Evolutionary conservation across 1,140 invertebrate species (phyloP).

Genomic region (Thereuonema tuberculata): DNA sequence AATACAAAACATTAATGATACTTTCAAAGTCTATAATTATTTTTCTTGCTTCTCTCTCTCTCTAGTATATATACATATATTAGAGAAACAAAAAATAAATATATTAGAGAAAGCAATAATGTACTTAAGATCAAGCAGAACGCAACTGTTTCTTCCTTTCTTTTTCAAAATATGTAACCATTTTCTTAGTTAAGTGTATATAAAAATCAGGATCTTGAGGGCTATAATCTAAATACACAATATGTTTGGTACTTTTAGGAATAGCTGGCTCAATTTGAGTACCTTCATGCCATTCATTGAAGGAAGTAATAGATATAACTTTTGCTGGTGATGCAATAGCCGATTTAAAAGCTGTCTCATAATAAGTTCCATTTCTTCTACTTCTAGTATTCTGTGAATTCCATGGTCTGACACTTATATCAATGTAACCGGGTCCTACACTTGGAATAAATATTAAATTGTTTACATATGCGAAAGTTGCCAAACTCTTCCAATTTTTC

Average conservation of each 20-base stretch:
- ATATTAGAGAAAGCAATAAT: no score
- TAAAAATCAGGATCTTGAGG: constrained; percentile 26
- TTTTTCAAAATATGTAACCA: no score
- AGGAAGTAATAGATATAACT: constrained; percentile 36
- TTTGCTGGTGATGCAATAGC: constrained; percentile 26
- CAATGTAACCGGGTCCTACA: constrained; percentile 38
- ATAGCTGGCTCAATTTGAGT: constrained; percentile 38
- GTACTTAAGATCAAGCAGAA: no score
- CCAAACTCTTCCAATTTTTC: constrained; percentile 32
- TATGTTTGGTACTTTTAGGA: constrained; percentile 16
- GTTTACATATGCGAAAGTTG: constrained; percentile 25
- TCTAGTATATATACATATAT: no score
- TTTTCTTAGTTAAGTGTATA: constrained; percentile 24
- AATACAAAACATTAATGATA: no score
- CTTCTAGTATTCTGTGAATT: constrained; percentile 30
- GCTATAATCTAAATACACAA: constrained; percentile 27
- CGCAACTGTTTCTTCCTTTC: no score
- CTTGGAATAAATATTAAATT: constrained; percentile 36
- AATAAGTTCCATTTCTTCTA: constrained; percentile 34
- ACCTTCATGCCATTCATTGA: constrained; percentile 43
- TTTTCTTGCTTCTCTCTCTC: no score
- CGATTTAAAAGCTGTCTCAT: constrained; percentile 27
- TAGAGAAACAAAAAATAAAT: no score
- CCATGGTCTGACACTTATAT: constrained; percentile 36
- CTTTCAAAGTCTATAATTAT: no score